Evolutionary conservation across 2,888 invertebrate species (phyloP).

Genomic region (Theodoxus fluviatilis): DNA sequence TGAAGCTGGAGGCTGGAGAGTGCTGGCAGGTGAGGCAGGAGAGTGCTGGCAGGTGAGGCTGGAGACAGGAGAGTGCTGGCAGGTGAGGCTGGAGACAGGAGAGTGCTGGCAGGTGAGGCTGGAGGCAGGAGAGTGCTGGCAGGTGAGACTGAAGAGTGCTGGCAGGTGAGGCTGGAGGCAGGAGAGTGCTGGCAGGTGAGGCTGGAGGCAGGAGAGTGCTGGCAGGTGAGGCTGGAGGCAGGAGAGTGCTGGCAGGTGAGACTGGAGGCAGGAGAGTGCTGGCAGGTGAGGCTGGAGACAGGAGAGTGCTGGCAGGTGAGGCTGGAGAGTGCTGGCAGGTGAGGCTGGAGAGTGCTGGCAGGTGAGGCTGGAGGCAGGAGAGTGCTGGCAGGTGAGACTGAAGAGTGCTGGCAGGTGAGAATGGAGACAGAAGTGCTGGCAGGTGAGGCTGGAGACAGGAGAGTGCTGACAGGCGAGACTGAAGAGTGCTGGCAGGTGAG

Average conservation of each 20-base stretch:
- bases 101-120: too few relatives aligned
- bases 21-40: constrained; percentile 68
- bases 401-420: constrained; percentile 72
- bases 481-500: neutral
- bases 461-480: constrained; percentile 70
- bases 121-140: constrained; percentile 77
- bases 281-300: constrained; percentile 62
- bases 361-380: too few relatives aligned
- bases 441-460: constrained; percentile 78
- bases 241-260: too few relatives aligned
- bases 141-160: constrained; percentile 47
- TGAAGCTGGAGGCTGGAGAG: constrained; percentile 78
- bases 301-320: constrained; percentile 72
- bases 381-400: constrained; percentile 76
- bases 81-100: constrained; percentile 47
- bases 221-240: constrained; percentile 61
- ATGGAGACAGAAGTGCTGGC: neutral
- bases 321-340: constrained; percentile 75
- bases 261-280: constrained; percentile 78
- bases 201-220: constrained; percentile 76
- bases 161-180: too few relatives aligned
- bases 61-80: constrained; percentile 77
- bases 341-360: constrained; percentile 13
- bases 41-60: too few relatives aligned
- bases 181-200: constrained; percentile 73